Conservation (phyloP, 2,797 vertebrate species). For the Anguilla obscura region DNA sequence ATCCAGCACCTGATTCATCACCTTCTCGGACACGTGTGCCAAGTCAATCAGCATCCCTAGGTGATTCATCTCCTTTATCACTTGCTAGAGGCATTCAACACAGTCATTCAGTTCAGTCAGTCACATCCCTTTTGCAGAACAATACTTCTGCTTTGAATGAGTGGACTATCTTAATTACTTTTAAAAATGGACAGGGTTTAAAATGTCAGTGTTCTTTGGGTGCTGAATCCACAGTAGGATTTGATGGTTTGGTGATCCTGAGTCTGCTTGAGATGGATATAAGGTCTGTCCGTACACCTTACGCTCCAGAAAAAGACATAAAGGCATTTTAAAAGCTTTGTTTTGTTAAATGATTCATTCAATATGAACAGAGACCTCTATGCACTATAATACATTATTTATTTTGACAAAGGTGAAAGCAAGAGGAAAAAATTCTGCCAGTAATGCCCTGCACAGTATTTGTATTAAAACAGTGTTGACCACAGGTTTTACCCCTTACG, state of each 20-base stretch:
- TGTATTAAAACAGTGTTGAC: background rate
- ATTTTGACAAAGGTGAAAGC: background rate
- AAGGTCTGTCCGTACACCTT: background rate
- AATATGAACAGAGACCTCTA: background rate
- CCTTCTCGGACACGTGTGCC: constrained; percentile 80
- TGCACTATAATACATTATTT: background rate
- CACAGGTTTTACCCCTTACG: background rate
- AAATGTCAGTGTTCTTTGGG: background rate
- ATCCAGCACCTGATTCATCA: constrained; percentile 77
- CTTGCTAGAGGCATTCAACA: constrained; percentile 57
- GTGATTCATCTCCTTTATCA: constrained; percentile 90
- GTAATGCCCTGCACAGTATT: background rate
- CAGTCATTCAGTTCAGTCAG: background rate
- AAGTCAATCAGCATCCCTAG: constrained; percentile 90
- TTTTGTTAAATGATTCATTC: constrained; percentile 12
- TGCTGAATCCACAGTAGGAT: background rate
- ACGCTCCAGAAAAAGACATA: background rate
- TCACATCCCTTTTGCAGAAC: background rate
- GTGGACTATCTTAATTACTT: background rate
- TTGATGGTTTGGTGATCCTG: background rate
- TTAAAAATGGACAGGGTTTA: background rate
- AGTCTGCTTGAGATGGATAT: background rate
- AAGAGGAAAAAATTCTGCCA: background rate
- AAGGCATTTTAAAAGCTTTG: background rate
- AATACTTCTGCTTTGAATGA: background rate